Evolutionary conservation across 2,797 vertebrate genomes (phyloP).

Genomic region (Chelidonichthys spinosus): DNA sequence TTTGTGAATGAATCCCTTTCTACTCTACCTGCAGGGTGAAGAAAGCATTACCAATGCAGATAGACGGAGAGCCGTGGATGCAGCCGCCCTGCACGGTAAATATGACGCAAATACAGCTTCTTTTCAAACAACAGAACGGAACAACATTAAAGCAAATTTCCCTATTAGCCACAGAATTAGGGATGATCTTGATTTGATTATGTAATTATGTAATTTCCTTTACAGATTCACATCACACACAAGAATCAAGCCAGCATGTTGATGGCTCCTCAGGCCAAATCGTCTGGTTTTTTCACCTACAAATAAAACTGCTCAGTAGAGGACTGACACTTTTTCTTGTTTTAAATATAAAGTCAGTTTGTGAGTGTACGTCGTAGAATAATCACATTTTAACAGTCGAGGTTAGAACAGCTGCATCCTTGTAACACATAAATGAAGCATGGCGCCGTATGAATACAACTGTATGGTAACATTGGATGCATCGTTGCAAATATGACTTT

Average conservation of each 20-base stretch:
- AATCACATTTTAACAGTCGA: conserved; percentile 25
- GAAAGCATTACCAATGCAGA: conserved; percentile 95
- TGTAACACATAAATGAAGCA: conserved; percentile 61
- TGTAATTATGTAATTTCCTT: conserved; percentile 29
- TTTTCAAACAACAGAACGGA: not conserved
- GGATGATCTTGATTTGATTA: conserved; percentile 8
- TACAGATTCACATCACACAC: conserved; percentile 93
- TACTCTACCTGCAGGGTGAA: conserved; percentile 83
- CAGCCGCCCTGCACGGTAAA: conserved; percentile 94
- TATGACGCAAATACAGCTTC: not conserved
- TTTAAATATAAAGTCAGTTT: conserved; percentile 29
- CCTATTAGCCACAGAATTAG: not conserved
- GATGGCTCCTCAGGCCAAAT: conserved; percentile 87
- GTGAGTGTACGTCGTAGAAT: conserved; percentile 58
- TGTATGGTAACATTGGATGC: conserved; percentile 55
- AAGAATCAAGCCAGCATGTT: conserved; percentile 95
- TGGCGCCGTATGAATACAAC: conserved; percentile 58
- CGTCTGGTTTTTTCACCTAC: conserved; percentile 88
- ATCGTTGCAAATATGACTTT: conserved; percentile 53
- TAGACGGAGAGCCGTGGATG: conserved; percentile 97
- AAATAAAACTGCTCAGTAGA: conserved; percentile 75
- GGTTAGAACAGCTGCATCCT: conserved; percentile 36
- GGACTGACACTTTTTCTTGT: conserved; percentile 55
- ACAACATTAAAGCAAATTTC: not conserved
- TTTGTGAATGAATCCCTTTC: not conserved